These are phyloP conservation scores for Thereva nobilitata DNA, from an alignment of 2,888 invertebrate genomes.

Conservation along the genomic window DNA sequence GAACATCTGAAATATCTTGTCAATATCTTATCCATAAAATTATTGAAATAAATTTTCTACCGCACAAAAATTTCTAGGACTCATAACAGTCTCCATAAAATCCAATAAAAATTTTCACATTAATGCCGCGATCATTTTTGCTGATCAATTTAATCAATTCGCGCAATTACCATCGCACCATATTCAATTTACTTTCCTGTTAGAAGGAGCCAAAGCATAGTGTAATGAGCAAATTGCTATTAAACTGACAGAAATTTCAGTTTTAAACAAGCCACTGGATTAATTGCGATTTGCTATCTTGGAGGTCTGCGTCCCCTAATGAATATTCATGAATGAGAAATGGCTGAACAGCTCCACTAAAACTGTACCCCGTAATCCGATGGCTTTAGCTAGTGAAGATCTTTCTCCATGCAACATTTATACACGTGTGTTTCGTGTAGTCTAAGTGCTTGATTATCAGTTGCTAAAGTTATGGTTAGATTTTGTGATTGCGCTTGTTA, in stretches of 20 bases:
- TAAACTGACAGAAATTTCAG: constrained; percentile 26
- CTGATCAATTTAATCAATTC: too few relatives aligned
- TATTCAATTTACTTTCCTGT: too few relatives aligned
- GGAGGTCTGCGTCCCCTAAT: constrained; percentile 30
- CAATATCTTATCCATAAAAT: too few relatives aligned
- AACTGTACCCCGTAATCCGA: not conserved
- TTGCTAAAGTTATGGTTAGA: constrained; percentile 17
- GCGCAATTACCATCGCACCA: too few relatives aligned
- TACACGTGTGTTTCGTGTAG: constrained; percentile 13
- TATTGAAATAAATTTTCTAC: too few relatives aligned
- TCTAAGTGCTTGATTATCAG: constrained; percentile 17
- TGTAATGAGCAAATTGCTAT: constrained; percentile 28
- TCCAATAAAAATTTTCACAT: too few relatives aligned
- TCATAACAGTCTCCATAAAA: too few relatives aligned
- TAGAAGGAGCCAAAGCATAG: not conserved
- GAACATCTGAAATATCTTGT: too few relatives aligned
- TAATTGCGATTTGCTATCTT: constrained; percentile 31
- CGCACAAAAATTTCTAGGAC: too few relatives aligned
- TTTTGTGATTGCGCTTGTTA: constrained; percentile 18
- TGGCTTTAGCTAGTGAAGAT: not conserved
- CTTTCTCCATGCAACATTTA: not conserved
- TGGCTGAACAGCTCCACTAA: constrained; percentile 12
- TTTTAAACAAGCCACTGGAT: constrained; percentile 17
- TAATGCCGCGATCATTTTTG: too few relatives aligned
- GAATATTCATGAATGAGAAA: constrained; percentile 29